A percentile compares a stretch with the other conserved stretches of the same genome.
Evolutionary conservation across 2,797 vertebrate species (phyloP).

Genomic region (Spinus pinus): DNA sequence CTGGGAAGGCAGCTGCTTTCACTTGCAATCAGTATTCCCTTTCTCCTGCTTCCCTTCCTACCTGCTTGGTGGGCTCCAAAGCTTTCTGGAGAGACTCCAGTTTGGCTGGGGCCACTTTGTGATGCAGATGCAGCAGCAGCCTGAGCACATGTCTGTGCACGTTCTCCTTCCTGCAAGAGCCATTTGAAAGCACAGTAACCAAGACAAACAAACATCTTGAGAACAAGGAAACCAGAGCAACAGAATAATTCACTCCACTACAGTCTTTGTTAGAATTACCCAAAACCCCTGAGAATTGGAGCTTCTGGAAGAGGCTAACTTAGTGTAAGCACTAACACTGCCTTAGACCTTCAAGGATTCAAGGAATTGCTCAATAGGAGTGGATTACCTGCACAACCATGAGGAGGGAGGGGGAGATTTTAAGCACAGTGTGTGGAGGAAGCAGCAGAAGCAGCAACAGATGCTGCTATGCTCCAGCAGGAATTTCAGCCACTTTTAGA

Average conservation of each 20-base stretch:
- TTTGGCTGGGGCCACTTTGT: constrained; percentile 85
- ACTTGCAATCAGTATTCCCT: background rate
- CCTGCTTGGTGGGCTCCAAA: constrained; percentile 93
- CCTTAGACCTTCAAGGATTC: background rate
- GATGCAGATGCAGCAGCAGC: constrained; percentile 91
- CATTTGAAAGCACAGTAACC: background rate
- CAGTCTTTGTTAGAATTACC: background rate
- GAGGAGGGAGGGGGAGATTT: background rate
- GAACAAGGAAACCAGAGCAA: background rate
- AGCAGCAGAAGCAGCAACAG: background rate
- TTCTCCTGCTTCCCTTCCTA: constrained; percentile 43
- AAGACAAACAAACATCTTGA: background rate
- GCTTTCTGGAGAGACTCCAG: constrained; percentile 89
- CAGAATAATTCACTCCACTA: background rate
- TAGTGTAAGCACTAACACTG: background rate
- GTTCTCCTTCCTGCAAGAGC: constrained; percentile 89
- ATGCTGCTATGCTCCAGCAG: background rate
- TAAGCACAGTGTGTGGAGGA: background rate
- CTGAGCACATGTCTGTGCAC: constrained; percentile 92
- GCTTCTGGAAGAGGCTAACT: background rate
- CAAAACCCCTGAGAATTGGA: background rate
- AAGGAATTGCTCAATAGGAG: background rate
- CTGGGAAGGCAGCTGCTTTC: background rate
- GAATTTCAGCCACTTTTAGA: background rate
- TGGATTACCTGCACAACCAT: background rate